phyloP scores from a whole-genome alignment of 2,888 invertebrate genomes.

The Agriopis leucophaearia region DNA sequence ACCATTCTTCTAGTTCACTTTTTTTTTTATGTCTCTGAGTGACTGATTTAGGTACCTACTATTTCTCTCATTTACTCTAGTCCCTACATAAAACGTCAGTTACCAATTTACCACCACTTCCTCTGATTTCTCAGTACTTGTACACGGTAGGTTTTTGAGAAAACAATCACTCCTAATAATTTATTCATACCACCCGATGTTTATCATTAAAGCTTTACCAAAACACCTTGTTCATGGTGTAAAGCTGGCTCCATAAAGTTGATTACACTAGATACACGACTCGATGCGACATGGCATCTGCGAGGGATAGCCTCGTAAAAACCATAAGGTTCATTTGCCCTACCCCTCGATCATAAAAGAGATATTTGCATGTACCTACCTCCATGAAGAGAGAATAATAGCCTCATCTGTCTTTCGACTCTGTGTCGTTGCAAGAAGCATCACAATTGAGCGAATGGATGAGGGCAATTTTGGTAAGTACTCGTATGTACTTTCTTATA shows the following conservation, averaged over 20 bases:
- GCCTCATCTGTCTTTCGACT: constrained; percentile 1
- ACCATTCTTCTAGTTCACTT: neutral
- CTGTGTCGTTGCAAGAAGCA: constrained; percentile 6
- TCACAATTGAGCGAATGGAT: neutral
- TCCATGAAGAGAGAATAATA: constrained; percentile 19
- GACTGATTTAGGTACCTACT: no score
- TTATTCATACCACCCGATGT: constrained; percentile 1
- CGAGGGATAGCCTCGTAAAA: constrained; percentile 40
- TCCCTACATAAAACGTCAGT: neutral
- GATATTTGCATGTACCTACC: constrained; percentile 31
- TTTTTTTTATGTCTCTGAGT: neutral
- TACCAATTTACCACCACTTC: neutral
- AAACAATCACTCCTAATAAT: constrained; percentile 13
- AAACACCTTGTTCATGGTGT: constrained; percentile 8
- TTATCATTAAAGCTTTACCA: constrained; percentile 2
- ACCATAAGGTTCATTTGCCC: constrained; percentile 34
- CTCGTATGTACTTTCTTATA: constrained; percentile 7
- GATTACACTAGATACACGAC: constrained; percentile 16
- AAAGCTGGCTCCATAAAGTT: constrained; percentile 19
- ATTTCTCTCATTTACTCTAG: neutral
- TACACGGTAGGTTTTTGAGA: neutral
- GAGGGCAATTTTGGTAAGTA: constrained; percentile 5
- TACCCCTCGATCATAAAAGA: constrained; percentile 32
- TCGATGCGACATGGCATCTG: constrained; percentile 39
- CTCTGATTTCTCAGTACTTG: neutral